Base-by-base conservation (phyloP, 2,113 vertebrate genomes). In the Campylomormyrus tamandua region DNA sequence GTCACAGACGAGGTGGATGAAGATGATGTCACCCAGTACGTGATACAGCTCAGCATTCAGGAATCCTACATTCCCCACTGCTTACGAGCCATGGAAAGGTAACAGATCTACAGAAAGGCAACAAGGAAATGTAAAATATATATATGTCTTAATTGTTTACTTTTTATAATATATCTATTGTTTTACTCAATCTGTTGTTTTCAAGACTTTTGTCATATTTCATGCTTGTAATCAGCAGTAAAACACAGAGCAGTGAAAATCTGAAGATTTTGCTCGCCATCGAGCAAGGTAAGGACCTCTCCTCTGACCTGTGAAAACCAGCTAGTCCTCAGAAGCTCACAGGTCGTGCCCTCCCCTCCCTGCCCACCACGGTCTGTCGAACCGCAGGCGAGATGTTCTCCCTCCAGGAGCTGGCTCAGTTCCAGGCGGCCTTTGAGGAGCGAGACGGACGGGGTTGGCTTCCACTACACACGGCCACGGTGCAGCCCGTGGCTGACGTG, bases 401-500 rank as follows among this genome's bases (percentile, higher is more conserved):
- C 48, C 95, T 97, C 50, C 95, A 96, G 88, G 93, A 95, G 56
- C 93, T 95, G 93, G 92, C 96, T 89, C 92, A 94, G 70, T 93
- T 92, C 84, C 93, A 93, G 45, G 94, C 91, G 19, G 95, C 96
- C 87, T 95, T 98, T 92, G 94, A 95, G 90, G 95, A 98, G 94
- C 92, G 92, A 62, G 96, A 97, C 94, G 93, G 95, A 50, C 95
- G 90, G 58, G 96, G 96, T 0, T 97, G 96, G 96, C 96, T 97
- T 89, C 97, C 96, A 2, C 50, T 98, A 50, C 97, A 97, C 8
- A 90, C 96, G 83, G 96, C 96, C 66, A 96, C 95, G 13, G 91
- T 94, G 45, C 92, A 93, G 90, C 95, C 96, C 5, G 49, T 96
- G 91, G 93, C 89, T 27, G 95, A 97, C 93, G 95, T 97, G 90